These are phyloP conservation scores for Trachurus trachurus DNA, from an alignment of 2,797 vertebrate species.

Conservation along the genomic window DNA sequence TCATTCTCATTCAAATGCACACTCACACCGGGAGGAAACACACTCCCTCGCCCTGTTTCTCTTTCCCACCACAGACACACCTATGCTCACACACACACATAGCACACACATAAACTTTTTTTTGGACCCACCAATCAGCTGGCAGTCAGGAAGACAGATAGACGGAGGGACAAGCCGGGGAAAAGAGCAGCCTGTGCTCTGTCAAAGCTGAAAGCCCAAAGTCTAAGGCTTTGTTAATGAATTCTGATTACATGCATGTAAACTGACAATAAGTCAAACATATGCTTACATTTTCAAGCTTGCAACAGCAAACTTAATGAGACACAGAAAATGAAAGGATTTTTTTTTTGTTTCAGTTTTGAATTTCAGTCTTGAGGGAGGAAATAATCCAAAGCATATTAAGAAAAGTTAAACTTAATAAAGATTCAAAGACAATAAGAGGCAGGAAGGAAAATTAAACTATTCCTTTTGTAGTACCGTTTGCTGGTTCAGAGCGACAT, in stretches of 20 bases:
- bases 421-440: constrained; percentile 9
- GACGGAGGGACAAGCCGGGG: constrained; percentile 36
- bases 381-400: constrained; percentile 23
- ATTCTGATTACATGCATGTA: constrained; percentile 48
- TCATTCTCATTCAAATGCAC: constrained; percentile 85
- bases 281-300: constrained; percentile 41
- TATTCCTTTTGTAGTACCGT: constrained; percentile 4
- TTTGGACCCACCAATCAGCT: constrained; percentile 35
- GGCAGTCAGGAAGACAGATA: constrained; percentile 52
- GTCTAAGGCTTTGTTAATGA: constrained; percentile 32
- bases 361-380: constrained; percentile 17
- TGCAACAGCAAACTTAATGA: constrained; percentile 26
- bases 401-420: constrained; percentile 18
- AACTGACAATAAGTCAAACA: constrained; percentile 52
- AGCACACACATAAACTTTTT: constrained; percentile 25
- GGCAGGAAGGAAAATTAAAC: constrained; percentile 8
- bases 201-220: constrained; percentile 23
- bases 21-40: constrained; percentile 79
- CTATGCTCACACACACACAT: constrained; percentile 44
- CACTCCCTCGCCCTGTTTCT: constrained; percentile 68
- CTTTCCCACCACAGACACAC: constrained; percentile 78
- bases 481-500: constrained; percentile 1
- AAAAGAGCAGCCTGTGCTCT: constrained; percentile 54
- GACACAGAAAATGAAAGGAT: constrained; percentile 31
- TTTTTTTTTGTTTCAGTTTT: constrained; percentile 14